Percentiles rank a stretch among this genome's conserved stretches.
Conservation (phyloP, 2,888 invertebrate genomes). For the Octonoba sinensis region DNA sequence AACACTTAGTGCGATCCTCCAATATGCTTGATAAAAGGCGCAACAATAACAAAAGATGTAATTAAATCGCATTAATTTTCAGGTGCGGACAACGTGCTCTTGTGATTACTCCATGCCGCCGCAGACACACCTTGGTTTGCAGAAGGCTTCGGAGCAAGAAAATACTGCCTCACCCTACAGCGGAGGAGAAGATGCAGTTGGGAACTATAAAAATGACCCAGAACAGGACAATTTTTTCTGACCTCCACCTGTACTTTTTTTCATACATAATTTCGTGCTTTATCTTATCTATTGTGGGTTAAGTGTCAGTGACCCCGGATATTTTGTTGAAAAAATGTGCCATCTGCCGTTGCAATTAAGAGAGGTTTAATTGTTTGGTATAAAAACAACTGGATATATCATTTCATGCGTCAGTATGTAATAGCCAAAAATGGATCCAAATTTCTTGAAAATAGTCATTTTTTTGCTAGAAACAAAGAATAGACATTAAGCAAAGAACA, state of each 20-base stretch:
- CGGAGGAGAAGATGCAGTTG: conserved; percentile 22
- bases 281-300: conserved; percentile 17
- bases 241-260: background rate
- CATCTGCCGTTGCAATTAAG: conserved; percentile 20
- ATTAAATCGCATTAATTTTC: conserved; percentile 56
- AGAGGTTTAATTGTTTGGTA: too few species aligned
- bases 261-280: background rate
- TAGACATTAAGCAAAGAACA: too few species aligned
- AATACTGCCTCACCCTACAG: conserved; percentile 23
- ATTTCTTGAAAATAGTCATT: too few species aligned
- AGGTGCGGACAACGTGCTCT: conserved; percentile 45
- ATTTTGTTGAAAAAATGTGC: conserved; percentile 5
- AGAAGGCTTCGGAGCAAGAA: conserved; percentile 3
- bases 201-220: conserved; percentile 21
- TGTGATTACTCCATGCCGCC: conserved; percentile 48
- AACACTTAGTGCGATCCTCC: too few species aligned
- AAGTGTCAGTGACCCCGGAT: conserved; percentile 48
- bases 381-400: too few species aligned
- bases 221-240: conserved; percentile 33
- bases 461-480: too few species aligned
- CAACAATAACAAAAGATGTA: conserved; percentile 33
- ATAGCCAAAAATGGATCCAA: too few species aligned
- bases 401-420: too few species aligned
- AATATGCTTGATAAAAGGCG: too few species aligned
- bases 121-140: conserved; percentile 36